Conservation (phyloP, 2,888 invertebrate species). For the Drosophila paracracens region DNA sequence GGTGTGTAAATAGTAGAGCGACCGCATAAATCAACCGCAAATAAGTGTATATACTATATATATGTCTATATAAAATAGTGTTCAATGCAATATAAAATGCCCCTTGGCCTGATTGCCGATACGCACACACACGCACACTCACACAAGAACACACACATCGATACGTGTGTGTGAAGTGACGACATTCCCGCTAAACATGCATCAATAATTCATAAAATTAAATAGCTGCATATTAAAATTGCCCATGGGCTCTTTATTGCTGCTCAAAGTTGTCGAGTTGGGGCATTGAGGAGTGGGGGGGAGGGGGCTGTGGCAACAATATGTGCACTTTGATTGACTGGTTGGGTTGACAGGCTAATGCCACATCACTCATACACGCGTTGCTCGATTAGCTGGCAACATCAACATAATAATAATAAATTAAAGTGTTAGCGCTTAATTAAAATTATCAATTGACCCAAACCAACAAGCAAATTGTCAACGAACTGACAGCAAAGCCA, state of each 20-base stretch:
- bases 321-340: constrained; percentile 39
- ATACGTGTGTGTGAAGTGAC: constrained; percentile 11
- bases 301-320: background rate
- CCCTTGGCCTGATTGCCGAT: constrained; percentile 61
- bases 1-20: constrained; percentile 63
- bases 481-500: constrained; percentile 29
- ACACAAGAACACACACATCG: background rate
- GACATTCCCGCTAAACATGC: constrained; percentile 55
- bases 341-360: constrained; percentile 35
- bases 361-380: constrained; percentile 56
- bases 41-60: constrained; percentile 39
- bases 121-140: constrained; percentile 7
- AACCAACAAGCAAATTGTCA: constrained; percentile 47
- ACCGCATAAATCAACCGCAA: constrained; percentile 78
- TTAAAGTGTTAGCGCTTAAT: constrained; percentile 81
- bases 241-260: background rate
- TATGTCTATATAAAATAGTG: constrained; percentile 35
- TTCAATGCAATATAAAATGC: constrained; percentile 39
- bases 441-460: constrained; percentile 72
- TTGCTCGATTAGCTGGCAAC: constrained; percentile 43
- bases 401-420: constrained; percentile 66
- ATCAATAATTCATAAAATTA: constrained; percentile 77
- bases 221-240: constrained; percentile 62
- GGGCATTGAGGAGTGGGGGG: background rate
- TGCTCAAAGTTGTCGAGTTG: background rate